Evolutionary conservation across 2,888 invertebrate genomes (phyloP).

Genomic region (Nematopogon swammerdamellus): DNA sequence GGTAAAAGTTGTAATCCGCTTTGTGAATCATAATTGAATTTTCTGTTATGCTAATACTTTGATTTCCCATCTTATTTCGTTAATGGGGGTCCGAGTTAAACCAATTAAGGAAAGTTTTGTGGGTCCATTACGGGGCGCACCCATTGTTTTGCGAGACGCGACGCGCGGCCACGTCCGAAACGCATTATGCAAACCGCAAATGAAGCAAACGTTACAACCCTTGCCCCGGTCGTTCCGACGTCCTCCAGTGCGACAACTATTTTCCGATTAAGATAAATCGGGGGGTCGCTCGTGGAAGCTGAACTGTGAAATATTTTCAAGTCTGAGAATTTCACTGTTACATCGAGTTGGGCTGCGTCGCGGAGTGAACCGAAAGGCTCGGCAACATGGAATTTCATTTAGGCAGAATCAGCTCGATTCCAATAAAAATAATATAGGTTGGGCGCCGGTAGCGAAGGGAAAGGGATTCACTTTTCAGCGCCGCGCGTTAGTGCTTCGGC

Average conservation of each 20-base stretch:
- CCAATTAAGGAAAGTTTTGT: slow-evolving; percentile 52
- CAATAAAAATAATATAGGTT: background rate
- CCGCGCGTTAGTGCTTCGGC: background rate
- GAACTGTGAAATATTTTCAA: too few species aligned
- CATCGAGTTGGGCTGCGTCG: too few species aligned
- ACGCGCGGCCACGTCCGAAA: too few species aligned
- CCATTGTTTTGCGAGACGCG: background rate
- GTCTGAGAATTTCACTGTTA: too few species aligned
- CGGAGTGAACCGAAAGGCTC: too few species aligned
- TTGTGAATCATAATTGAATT: slow-evolving; percentile 55
- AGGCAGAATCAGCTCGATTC: background rate
- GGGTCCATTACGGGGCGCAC: slow-evolving; percentile 20
- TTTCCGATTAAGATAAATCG: too few species aligned
- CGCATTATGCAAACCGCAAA: too few species aligned
- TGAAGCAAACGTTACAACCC: too few species aligned
- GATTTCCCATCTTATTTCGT: slow-evolving; percentile 57
- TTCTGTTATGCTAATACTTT: slow-evolving; percentile 57
- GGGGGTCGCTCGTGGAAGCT: too few species aligned
- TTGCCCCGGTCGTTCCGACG: too few species aligned
- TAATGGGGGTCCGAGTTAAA: slow-evolving; percentile 55
- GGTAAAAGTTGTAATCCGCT: slow-evolving; percentile 58
- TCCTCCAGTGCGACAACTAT: too few species aligned
- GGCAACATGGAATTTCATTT: background rate
- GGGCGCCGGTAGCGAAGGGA: background rate
- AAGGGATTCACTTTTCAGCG: background rate